phyloP scores from a whole-genome alignment of 2,888 invertebrate species.

The Lithophane ornitopus region DNA sequence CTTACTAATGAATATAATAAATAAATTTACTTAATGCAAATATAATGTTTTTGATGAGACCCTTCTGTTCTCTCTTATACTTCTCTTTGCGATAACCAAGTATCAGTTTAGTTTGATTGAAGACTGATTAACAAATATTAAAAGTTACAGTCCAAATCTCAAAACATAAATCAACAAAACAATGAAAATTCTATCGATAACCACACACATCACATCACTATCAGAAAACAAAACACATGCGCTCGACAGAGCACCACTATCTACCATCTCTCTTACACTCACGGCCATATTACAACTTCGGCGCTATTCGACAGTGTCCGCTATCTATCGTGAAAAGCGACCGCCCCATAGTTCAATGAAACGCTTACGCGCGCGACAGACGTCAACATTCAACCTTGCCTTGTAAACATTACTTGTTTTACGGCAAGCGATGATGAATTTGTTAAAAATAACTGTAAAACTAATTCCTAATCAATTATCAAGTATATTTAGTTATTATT shows the following conservation, averaged over 20 bases:
- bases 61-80: neutral
- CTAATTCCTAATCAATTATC: neutral
- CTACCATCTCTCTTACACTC: conserved; percentile 30
- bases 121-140: neutral
- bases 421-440: neutral
- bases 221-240: conserved; percentile 44
- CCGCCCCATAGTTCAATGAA: conserved; percentile 44
- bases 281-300: conserved; percentile 29
- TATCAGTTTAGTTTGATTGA: neutral
- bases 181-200: neutral
- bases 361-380: conserved; percentile 15
- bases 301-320: conserved; percentile 24
- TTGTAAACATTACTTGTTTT: conserved; percentile 32
- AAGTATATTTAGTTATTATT: neutral
- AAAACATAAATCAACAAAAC: neutral
- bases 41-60: neutral
- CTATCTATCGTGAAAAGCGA: conserved; percentile 11
- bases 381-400: conserved; percentile 43
- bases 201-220: conserved; percentile 17
- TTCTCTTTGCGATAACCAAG: neutral
- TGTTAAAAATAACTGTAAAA: neutral
- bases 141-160: no score
- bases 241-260: conserved; percentile 16
- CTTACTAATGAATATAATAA: neutral
- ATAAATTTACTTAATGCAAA: neutral